These are phyloP conservation scores for Catocala sponsa DNA, from an alignment of 2,888 invertebrate species.

Conservation along the genomic window DNA sequence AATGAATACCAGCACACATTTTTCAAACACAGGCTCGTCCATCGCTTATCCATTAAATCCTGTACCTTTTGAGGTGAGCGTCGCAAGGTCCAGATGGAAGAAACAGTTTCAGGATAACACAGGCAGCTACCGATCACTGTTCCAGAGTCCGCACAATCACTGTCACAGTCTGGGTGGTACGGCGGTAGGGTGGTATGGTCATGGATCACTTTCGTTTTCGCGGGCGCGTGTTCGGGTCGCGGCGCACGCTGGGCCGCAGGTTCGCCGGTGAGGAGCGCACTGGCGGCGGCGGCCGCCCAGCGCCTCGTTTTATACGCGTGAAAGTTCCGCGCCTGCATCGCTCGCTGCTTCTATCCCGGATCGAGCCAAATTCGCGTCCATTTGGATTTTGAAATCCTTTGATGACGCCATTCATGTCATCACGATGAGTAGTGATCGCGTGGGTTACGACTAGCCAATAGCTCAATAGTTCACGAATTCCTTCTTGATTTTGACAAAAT, in stretches of 20 bases:
- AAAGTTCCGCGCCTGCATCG: constrained; percentile 78
- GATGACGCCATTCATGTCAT: constrained; percentile 71
- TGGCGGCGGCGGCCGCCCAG: constrained; percentile 79
- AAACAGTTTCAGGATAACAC: constrained; percentile 85
- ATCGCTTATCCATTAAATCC: constrained; percentile 58
- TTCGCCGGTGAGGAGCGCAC: constrained; percentile 63
- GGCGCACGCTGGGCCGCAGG: constrained; percentile 63
- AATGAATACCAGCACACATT: constrained; percentile 37
- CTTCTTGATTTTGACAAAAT: constrained; percentile 3
- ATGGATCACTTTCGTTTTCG: constrained; percentile 82
- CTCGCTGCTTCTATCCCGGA: constrained; percentile 79
- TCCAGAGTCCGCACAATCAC: constrained; percentile 82
- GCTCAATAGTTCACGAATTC: constrained; percentile 34
- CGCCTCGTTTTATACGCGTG: constrained; percentile 83
- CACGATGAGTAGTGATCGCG: constrained; percentile 28
- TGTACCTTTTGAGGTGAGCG: constrained; percentile 80
- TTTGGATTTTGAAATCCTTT: constrained; percentile 79
- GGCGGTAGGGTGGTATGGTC: constrained; percentile 28
- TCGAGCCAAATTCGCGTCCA: constrained; percentile 65
- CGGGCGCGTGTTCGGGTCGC: constrained; percentile 61
- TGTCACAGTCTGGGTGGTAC: constrained; percentile 69
- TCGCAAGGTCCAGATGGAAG: constrained; percentile 65
- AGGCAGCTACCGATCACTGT: constrained; percentile 83
- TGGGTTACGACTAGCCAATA: constrained; percentile 35
- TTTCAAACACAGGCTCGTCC: constrained; percentile 39